Percentiles rank a stretch among this genome's conserved stretches.
phyloP scores from a whole-genome alignment of 2,797 vertebrate species.

The Chiroxiphia lanceolata region DNA sequence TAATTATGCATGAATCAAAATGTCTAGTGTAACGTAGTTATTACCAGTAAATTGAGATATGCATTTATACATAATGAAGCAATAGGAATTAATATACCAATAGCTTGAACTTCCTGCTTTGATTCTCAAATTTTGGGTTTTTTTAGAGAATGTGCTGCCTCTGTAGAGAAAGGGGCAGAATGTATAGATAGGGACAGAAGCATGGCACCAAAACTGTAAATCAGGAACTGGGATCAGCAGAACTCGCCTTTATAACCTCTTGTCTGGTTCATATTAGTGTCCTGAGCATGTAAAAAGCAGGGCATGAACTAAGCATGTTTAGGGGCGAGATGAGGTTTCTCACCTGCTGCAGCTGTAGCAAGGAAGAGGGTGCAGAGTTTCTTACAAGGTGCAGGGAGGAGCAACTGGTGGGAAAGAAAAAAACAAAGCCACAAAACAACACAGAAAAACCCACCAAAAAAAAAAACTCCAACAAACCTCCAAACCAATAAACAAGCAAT shows the following conservation, averaged over 20 bases:
- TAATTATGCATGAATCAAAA: conserved; percentile 78
- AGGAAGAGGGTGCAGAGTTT: conserved; percentile 80
- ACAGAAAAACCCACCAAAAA: neutral
- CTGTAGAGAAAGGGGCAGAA: conserved; percentile 69
- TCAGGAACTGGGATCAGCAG: conserved; percentile 64
- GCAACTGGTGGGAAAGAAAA: neutral
- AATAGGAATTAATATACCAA: conserved; percentile 78
- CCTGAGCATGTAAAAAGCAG: conserved; percentile 70
- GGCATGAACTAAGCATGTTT: conserved; percentile 70
- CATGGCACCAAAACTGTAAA: conserved; percentile 75
- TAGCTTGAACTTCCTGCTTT: conserved; percentile 77
- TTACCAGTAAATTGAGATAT: conserved; percentile 76
- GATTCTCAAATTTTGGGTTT: conserved; percentile 57
- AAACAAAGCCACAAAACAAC: neutral
- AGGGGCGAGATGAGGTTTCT: conserved; percentile 67
- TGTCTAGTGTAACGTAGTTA: conserved; percentile 73
- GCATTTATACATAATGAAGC: conserved; percentile 79
- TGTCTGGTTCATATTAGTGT: conserved; percentile 55
- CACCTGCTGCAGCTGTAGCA: conserved; percentile 72
- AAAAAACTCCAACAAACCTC: neutral
- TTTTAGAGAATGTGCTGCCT: conserved; percentile 69
- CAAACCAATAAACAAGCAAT: neutral
- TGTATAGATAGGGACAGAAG: conserved; percentile 72
- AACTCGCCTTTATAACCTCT: conserved; percentile 61
- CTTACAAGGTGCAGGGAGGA: conserved; percentile 39